A percentile compares a stretch with the other conserved stretches of the same genome.
Conservation (phyloP, 2,113 vertebrate genomes). For the Benitochromis conjunctus region DNA sequence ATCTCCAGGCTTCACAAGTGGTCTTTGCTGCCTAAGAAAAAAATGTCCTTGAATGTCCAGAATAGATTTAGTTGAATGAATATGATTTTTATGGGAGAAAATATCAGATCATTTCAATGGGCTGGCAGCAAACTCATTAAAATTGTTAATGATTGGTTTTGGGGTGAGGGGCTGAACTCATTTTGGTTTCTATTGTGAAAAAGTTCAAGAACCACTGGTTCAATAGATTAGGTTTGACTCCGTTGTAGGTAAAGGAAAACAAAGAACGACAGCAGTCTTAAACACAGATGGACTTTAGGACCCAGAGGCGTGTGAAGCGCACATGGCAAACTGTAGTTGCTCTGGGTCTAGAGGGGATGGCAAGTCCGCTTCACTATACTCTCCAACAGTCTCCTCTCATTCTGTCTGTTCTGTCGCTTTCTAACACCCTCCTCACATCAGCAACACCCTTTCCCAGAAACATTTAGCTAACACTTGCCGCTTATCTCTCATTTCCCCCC, state of each 20-base stretch:
- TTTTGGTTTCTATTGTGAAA: background rate
- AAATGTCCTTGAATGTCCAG: background rate
- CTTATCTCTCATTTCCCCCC: background rate
- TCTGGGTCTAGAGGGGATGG: slow-evolving; percentile 21
- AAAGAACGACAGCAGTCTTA: background rate
- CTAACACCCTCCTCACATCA: background rate
- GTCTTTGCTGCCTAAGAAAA: background rate
- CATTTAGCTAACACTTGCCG: background rate
- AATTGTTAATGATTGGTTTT: background rate
- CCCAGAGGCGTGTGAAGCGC: slow-evolving; percentile 36
- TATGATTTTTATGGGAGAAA: background rate
- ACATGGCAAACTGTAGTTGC: slow-evolving; percentile 58
- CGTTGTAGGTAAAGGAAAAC: background rate
- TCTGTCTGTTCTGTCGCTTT: background rate
- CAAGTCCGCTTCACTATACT: background rate
- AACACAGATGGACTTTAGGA: slow-evolving; percentile 8
- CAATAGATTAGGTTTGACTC: background rate
- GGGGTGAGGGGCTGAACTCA: background rate
- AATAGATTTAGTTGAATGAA: background rate
- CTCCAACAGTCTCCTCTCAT: slow-evolving; percentile 17
- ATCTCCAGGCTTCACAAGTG: background rate
- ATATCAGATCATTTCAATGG: background rate
- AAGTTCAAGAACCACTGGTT: background rate
- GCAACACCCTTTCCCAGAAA: background rate
- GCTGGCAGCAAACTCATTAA: background rate